These are phyloP conservation scores for Phengaris alcon DNA, from an alignment of 2,888 invertebrate genomes.

Conservation along the genomic window DNA sequence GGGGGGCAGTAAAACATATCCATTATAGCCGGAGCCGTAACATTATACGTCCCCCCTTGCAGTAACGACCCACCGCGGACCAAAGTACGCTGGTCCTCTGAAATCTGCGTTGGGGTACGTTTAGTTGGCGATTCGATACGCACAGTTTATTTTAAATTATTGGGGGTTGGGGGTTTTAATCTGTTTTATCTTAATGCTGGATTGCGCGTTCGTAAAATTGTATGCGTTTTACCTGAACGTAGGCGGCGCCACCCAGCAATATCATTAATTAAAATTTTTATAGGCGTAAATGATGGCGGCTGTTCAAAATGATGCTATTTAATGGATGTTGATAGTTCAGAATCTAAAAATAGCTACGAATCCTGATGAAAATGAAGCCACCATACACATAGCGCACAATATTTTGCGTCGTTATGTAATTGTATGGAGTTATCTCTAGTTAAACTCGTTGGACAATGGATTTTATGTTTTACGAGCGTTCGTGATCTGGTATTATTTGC, in stretches of 20 bases:
- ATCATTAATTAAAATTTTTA: conserved; percentile 4
- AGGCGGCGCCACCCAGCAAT: background rate
- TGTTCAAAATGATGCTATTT: background rate
- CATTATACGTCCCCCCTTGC: conserved; percentile 50
- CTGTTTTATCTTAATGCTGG: conserved; percentile 30
- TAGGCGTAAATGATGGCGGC: background rate
- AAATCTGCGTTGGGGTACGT: conserved; percentile 61
- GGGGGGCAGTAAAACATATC: conserved; percentile 66
- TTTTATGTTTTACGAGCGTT: background rate
- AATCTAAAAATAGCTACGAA: background rate
- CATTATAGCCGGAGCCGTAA: conserved; percentile 62
- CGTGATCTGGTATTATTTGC: background rate
- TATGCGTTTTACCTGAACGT: conserved; percentile 13
- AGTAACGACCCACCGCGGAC: conserved; percentile 38
- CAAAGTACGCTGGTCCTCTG: conserved; percentile 51
- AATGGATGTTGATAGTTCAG: background rate
- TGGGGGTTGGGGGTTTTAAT: conserved; percentile 41
- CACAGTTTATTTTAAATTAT: conserved; percentile 76
- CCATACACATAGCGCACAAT: background rate
- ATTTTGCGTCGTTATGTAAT: background rate
- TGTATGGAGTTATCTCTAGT: background rate
- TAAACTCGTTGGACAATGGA: background rate
- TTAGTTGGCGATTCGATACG: conserved; percentile 69
- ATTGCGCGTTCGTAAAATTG: conserved; percentile 20
- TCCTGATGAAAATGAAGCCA: background rate